phyloP scores from a whole-genome alignment of 2,888 invertebrate species.

The Phaedon cochleariae region DNA sequence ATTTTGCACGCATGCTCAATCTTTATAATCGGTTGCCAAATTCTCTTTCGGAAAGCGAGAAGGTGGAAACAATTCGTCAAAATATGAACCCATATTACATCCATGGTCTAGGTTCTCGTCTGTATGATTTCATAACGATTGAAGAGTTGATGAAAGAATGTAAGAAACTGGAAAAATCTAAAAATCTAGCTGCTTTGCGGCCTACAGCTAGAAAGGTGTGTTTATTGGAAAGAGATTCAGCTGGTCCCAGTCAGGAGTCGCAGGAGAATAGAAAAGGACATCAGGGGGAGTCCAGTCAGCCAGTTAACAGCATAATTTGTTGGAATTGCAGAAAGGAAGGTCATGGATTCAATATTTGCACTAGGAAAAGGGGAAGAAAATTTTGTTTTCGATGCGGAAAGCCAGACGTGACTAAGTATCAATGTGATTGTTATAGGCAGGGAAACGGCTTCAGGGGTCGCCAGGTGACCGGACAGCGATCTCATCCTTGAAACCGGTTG shows the following conservation, averaged over 20 bases:
- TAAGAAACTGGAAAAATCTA: not conserved
- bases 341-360: not conserved
- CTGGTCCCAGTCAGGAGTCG: not conserved
- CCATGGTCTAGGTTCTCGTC: conserved; percentile 2
- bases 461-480: conserved; percentile 13
- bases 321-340: not conserved
- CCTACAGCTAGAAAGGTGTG: not conserved
- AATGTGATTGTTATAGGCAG: conserved; percentile 3
- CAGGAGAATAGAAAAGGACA: not conserved
- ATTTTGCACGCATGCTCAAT: conserved; percentile 11
- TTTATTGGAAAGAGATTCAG: not conserved
- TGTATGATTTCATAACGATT: not conserved
- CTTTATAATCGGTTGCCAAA: not conserved
- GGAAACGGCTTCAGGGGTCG: conserved; percentile 12
- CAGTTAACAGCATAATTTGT: not conserved
- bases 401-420: conserved; percentile 22
- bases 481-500: conserved; percentile 6
- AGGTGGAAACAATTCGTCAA: not conserved
- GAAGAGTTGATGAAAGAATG: not conserved
- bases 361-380: not conserved
- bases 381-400: conserved; percentile 27
- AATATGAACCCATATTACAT: conserved; percentile 6
- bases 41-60: not conserved
- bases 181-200: conserved; percentile 11
- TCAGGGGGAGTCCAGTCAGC: not conserved